Conservation (phyloP, 2,888 invertebrate species). For the Cabera pusaria region DNA sequence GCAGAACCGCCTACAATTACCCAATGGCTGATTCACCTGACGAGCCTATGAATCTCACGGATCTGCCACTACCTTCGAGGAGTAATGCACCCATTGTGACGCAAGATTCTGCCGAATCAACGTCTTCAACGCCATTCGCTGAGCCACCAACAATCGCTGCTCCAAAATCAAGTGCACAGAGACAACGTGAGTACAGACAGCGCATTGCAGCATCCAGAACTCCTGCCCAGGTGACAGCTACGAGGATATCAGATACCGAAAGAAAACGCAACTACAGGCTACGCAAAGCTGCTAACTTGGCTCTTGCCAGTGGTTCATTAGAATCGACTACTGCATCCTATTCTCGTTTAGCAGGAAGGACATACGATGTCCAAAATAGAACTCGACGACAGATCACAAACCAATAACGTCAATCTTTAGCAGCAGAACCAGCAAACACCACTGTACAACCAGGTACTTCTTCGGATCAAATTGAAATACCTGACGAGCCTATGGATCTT, state of each 20-base stretch:
- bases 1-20: too few species aligned
- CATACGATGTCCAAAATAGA: neutral
- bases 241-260: constrained; percentile 24
- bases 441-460: constrained; percentile 12
- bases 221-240: constrained; percentile 27
- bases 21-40: too few species aligned
- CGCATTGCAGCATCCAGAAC: constrained; percentile 33
- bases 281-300: too few species aligned
- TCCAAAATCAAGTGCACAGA: constrained; percentile 12
- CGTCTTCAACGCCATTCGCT: constrained; percentile 3
- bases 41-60: too few species aligned
- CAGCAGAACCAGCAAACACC: too few species aligned
- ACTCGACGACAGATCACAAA: constrained; percentile 5
- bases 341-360: neutral
- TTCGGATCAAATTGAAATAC: constrained; percentile 4
- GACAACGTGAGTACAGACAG: constrained; percentile 34
- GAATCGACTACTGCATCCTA: neutral
- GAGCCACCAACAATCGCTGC: constrained; percentile 4
- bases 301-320: too few species aligned
- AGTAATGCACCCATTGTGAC: too few species aligned
- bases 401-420: constrained; percentile 5
- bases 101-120: too few species aligned
- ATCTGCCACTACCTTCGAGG: too few species aligned
- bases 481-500: too few species aligned
- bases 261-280: constrained; percentile 30